Conservation (phyloP, 2,113 vertebrate species). For the Corynorhinus townsendii region DNA sequence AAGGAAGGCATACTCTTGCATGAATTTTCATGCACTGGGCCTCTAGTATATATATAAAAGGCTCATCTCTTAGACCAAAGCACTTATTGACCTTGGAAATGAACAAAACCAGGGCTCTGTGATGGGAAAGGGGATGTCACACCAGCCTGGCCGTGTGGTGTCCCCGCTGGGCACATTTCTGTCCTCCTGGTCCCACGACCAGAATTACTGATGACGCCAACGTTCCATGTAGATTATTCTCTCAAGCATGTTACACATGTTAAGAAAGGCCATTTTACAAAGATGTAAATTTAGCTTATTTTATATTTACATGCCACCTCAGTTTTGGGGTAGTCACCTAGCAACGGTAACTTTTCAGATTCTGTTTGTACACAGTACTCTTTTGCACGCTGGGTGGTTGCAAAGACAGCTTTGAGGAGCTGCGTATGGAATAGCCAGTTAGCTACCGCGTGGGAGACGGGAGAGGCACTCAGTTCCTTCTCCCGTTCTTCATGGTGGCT, state of each 20-base stretch:
- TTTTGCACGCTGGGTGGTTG: neutral
- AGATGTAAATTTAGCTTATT: constrained; percentile 14
- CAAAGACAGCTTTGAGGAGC: neutral
- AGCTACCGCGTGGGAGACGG: neutral
- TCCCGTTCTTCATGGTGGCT: neutral
- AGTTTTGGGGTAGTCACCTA: neutral
- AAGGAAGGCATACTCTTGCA: no score
- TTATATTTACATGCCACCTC: neutral
- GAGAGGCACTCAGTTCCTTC: neutral
- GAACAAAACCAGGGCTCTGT: neutral
- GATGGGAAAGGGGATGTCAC: neutral
- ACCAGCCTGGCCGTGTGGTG: neutral
- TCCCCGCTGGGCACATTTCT: neutral
- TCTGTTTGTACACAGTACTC: neutral
- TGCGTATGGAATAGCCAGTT: neutral
- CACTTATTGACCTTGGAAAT: neutral
- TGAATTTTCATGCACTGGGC: no score
- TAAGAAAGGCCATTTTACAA: neutral
- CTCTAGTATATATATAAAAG: no score
- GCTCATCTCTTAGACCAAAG: neutral
- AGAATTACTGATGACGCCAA: neutral
- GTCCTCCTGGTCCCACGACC: neutral
- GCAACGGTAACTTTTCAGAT: constrained; percentile 18
- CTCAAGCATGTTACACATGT: neutral
- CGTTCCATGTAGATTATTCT: neutral